phyloP scores from a whole-genome alignment of 2,888 invertebrate genomes.

The Phalera bucephala region DNA sequence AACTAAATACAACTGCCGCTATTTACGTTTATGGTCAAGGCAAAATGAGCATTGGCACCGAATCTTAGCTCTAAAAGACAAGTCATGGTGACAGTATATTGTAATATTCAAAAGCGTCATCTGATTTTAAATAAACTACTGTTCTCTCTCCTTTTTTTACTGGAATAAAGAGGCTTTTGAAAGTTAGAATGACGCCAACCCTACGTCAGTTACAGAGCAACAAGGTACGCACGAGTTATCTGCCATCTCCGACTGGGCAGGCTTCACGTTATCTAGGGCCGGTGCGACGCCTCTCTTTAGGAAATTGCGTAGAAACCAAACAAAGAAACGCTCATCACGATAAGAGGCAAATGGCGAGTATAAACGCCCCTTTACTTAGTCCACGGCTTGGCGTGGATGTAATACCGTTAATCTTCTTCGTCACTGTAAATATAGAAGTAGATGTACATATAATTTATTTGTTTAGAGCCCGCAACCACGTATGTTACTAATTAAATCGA shows the following conservation, averaged over 20 bases:
- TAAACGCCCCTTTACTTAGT: slow-evolving; percentile 27
- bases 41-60: no score
- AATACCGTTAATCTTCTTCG: slow-evolving; percentile 5
- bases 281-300: slow-evolving; percentile 56
- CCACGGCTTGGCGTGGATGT: slow-evolving; percentile 19
- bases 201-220: no score
- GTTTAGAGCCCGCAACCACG: not conserved
- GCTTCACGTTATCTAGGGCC: slow-evolving; percentile 59
- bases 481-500: slow-evolving; percentile 8
- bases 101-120: no score
- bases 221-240: slow-evolving; percentile 56
- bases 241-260: slow-evolving; percentile 56
- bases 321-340: slow-evolving; percentile 72
- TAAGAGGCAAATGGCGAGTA: slow-evolving; percentile 58
- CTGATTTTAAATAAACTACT: no score
- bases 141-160: no score
- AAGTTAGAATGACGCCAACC: no score
- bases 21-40: no score
- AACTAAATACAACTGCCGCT: no score
- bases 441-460: not conserved
- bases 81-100: no score
- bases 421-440: not conserved
- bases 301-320: slow-evolving; percentile 75
- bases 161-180: no score
- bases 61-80: no score